These are phyloP conservation scores for Chirona hameri DNA, from an alignment of 2,888 invertebrate species.

Conservation along the genomic window DNA sequence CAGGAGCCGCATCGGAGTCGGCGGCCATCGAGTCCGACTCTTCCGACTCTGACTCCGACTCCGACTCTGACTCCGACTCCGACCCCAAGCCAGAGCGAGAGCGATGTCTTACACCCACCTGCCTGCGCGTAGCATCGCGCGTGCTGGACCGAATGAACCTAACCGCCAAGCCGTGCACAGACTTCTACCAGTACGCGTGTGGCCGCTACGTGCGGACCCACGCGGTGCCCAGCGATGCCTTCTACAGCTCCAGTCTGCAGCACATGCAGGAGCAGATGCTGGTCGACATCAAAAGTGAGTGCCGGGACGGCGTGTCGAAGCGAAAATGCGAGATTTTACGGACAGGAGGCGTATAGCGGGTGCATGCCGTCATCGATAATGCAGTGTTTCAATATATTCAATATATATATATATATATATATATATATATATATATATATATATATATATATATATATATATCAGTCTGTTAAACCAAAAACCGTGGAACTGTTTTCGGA, in stretches of 20 bases:
- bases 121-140: slow-evolving; percentile 45
- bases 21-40: too few species aligned
- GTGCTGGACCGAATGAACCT: slow-evolving; percentile 45
- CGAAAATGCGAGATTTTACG: not conserved
- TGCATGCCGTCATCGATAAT: too few species aligned
- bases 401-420: too few species aligned
- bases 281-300: slow-evolving; percentile 47
- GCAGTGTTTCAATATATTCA: too few species aligned
- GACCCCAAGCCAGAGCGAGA: not conserved
- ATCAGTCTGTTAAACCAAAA: too few species aligned
- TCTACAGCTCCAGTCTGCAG: slow-evolving; percentile 46
- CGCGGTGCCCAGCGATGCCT: slow-evolving; percentile 47
- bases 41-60: too few species aligned
- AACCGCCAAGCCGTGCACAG: slow-evolving; percentile 44
- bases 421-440: too few species aligned
- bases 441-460: too few species aligned
- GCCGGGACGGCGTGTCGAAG: not conserved
- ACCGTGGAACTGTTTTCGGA: too few species aligned
- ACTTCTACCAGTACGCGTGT: slow-evolving; percentile 48
- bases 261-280: slow-evolving; percentile 48
- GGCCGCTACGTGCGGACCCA: slow-evolving; percentile 46
- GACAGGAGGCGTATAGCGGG: too few species aligned
- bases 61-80: too few species aligned
- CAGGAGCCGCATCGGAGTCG: too few species aligned
- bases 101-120: slow-evolving; percentile 43